These are phyloP conservation scores for Muscicapa adusta DNA, from an alignment of 2,113 vertebrate genomes.

Conservation along the genomic window DNA sequence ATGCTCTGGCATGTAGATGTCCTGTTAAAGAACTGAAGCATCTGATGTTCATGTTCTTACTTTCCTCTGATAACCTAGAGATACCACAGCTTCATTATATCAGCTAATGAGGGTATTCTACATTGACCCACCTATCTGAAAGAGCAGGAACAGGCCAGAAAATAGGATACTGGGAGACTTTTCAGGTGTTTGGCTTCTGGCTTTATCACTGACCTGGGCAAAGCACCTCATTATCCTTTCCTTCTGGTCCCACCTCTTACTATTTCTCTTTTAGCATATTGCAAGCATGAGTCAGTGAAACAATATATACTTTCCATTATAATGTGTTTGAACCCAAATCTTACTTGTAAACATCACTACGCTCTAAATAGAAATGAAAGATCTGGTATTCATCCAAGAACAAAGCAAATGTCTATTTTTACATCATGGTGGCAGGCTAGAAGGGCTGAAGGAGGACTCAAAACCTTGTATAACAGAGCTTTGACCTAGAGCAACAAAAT, in stretches of 20 bases:
- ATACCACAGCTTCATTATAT: background rate
- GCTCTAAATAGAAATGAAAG: slow-evolving; percentile 9
- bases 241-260: background rate
- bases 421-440: background rate
- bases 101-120: background rate
- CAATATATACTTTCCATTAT: background rate
- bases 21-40: background rate
- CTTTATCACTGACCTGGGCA: background rate
- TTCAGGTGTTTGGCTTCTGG: background rate
- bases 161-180: background rate
- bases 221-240: background rate
- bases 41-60: background rate
- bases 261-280: background rate
- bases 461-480: background rate
- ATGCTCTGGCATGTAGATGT: background rate
- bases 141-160: background rate
- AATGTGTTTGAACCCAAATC: background rate
- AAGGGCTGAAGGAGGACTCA: background rate
- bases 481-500: background rate
- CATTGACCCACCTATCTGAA: background rate
- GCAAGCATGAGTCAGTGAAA: background rate
- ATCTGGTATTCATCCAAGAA: background rate
- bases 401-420: background rate
- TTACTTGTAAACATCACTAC: background rate
- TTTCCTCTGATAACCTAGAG: background rate